Evolutionary conservation across 2,797 vertebrate species (phyloP), one percentile per base, ranked within the genome.

Genomic region (Saxicola maurus): DNA sequence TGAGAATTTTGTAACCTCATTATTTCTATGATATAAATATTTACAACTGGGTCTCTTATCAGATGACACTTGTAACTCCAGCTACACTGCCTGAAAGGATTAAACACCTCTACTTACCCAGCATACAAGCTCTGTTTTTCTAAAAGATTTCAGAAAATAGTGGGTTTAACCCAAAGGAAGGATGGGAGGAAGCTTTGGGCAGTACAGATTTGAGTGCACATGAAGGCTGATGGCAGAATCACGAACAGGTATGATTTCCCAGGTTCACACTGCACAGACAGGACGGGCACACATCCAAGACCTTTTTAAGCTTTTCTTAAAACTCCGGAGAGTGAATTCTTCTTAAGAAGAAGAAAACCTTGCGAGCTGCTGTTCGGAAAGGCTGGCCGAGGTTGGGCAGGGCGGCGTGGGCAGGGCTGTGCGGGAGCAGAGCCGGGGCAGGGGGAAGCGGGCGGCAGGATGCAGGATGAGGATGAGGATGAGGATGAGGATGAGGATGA

Each of bases 331-430:
- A 21, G 21, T 1, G 1, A 61, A 45, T 74, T 65, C 27, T 69
- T 73, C 53, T 60, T 17, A 35, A 55, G 48, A 27, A 74, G 52
- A 52, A 21, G 13, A 25, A 90, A 92, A 37, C 16, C n/a, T 61
- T 49, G 57, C 37, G 67, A 68, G 10, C 7, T n/a, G 8, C 20
- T 21, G 23, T 65, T 57, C 18, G 31, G 6, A n/a, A 55, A 61
- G 42, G 11, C 35, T 10, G 6, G 0, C 10, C 19, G 75, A 35
- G 10, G 46, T 33, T 33, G 46, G 71, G 17, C 69, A 37, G 53
- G 11, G 60, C 0, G 3, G 17, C 1, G 2, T 3, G 40, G 59
- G 48, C 2, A 12, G 28, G 61, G 40, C 31, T 52, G 15, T 25
- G 68, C 9, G 0, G 2, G 33, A 6, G 64, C 13, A 31, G 15